Conservation (phyloP, 1,140 invertebrate genomes). For the Drosophila bocki region DNA sequence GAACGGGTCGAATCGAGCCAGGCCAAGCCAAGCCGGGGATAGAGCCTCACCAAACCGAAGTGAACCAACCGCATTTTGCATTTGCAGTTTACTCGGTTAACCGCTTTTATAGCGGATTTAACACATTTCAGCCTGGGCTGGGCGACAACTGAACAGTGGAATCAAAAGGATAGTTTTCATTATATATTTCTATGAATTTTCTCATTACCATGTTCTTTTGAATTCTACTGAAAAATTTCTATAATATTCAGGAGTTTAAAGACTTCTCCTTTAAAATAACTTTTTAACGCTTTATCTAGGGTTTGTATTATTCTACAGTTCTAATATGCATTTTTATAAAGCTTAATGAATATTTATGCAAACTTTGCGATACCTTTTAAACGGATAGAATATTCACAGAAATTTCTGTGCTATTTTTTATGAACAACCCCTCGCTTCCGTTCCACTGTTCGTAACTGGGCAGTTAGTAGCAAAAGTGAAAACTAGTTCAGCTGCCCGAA, state of each 20-base stretch:
- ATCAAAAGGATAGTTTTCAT: not conserved
- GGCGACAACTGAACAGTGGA: constrained; percentile 38
- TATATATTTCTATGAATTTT: too few species aligned
- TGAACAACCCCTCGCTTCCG: not conserved
- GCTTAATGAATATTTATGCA: not conserved
- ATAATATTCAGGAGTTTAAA: too few species aligned
- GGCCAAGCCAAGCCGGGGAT: constrained; percentile 16
- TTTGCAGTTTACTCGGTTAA: constrained; percentile 80
- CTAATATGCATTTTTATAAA: not conserved
- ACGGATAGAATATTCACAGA: not conserved
- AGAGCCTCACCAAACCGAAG: constrained; percentile 27
- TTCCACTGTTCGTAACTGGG: constrained; percentile 21
- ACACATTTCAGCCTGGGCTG: constrained; percentile 55
- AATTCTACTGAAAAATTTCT: too few species aligned
- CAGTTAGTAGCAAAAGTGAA: constrained; percentile 35
- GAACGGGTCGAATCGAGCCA: constrained; percentile 20
- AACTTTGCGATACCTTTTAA: not conserved
- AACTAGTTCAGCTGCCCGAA: constrained; percentile 44
- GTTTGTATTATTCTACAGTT: not conserved
- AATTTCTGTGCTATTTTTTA: not conserved
- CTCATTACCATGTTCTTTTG: too few species aligned
- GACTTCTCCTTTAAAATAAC: too few species aligned
- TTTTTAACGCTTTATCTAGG: too few species aligned
- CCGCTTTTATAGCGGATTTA: constrained; percentile 79
- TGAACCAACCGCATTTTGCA: constrained; percentile 69